Percentiles rank a stretch among this genome's conserved stretches.
phyloP scores from a whole-genome alignment of 2,797 vertebrate genomes.

The Hipposideros larvatus region DNA sequence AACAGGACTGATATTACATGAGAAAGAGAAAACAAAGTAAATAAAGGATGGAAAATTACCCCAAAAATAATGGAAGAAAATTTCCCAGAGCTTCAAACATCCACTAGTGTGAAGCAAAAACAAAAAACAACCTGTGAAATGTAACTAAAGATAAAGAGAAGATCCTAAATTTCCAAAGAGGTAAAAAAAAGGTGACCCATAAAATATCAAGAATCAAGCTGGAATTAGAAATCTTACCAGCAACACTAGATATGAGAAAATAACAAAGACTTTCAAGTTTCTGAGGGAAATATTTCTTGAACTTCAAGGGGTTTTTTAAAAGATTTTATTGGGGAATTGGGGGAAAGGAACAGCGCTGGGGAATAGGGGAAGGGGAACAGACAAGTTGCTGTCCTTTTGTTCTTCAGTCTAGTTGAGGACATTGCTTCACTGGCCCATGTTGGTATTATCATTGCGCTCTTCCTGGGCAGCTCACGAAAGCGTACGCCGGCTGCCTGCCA shows the following conservation, averaged over 20 bases:
- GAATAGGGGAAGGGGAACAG: no score
- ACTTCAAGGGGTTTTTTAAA: neutral
- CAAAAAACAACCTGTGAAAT: neutral
- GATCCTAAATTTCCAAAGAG: constrained; percentile 13
- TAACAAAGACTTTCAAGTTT: neutral
- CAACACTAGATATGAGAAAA: neutral
- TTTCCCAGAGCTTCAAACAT: neutral
- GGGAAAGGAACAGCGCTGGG: no score
- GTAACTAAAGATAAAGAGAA: constrained; percentile 13
- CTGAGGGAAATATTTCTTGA: neutral
- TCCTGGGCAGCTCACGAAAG: no score
- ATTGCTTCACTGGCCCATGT: no score
- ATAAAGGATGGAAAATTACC: neutral
- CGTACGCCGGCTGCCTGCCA: no score
- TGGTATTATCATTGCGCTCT: no score
- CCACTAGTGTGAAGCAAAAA: neutral
- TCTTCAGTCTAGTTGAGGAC: no score
- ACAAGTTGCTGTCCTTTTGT: no score
- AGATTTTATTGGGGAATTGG: no score
- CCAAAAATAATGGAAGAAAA: constrained; percentile 10
- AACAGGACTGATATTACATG: neutral
- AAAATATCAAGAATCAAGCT: neutral
- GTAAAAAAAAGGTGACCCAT: neutral
- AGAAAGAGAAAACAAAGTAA: constrained; percentile 4
- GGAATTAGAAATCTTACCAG: neutral